Evolutionary conservation across 2,797 vertebrate genomes (phyloP).

Genomic region (Silurus lanzhouensis): DNA sequence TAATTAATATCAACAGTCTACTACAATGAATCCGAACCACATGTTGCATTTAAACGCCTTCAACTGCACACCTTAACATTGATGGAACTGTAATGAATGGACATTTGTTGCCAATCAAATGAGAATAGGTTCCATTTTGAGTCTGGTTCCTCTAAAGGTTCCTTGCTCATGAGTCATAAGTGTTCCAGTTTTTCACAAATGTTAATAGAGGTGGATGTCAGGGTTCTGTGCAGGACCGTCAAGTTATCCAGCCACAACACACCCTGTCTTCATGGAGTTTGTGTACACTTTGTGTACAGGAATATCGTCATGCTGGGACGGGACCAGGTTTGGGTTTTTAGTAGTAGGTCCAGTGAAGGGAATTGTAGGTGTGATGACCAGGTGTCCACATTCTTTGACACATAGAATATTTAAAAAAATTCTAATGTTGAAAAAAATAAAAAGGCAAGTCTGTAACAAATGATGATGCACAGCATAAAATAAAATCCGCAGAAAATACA

Average conservation of each 20-base stretch:
- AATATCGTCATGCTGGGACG: background rate
- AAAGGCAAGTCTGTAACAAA: no score
- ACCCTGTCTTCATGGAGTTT: background rate
- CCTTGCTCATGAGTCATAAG: background rate
- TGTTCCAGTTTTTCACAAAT: background rate
- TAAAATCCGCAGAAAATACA: background rate
- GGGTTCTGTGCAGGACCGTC: background rate
- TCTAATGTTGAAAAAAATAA: no score
- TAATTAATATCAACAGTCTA: no score
- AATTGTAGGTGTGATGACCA: background rate
- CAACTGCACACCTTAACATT: no score
- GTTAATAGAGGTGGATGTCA: background rate
- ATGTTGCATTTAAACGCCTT: no score
- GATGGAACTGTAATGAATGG: no score
- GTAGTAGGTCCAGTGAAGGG: background rate
- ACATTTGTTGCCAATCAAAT: no score
- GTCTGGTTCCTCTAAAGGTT: no score
- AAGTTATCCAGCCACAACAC: background rate
- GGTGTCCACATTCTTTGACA: background rate
- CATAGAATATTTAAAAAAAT: background rate
- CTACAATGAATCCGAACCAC: no score
- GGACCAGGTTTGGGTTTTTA: background rate
- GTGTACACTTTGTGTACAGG: background rate
- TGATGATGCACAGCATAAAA: no score
- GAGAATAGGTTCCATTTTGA: no score